These are phyloP conservation scores for Mythimna lalbum DNA, from an alignment of 2,888 invertebrate species.

Conservation along the genomic window DNA sequence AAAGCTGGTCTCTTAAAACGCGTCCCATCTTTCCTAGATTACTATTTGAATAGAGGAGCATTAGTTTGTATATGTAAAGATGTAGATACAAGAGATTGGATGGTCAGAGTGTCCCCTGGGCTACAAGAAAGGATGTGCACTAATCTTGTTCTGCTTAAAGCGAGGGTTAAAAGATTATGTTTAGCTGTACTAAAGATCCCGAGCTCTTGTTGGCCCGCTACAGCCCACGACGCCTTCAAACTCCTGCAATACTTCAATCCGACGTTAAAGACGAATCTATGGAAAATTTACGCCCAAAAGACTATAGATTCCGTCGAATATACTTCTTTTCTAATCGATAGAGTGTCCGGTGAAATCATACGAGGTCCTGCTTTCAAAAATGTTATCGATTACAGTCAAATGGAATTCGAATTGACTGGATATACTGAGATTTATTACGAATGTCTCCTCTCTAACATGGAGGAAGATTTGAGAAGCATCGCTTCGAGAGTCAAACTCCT, in stretches of 20 bases:
- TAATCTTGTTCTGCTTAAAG: slow-evolving; percentile 79
- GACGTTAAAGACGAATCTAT: slow-evolving; percentile 77
- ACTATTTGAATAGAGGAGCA: slow-evolving; percentile 84
- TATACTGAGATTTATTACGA: slow-evolving; percentile 85
- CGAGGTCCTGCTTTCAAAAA: slow-evolving; percentile 84
- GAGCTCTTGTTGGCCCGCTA: slow-evolving; percentile 78
- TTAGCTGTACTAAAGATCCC: slow-evolving; percentile 83
- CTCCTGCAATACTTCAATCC: slow-evolving; percentile 86
- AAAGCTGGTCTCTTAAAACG: slow-evolving; percentile 80
- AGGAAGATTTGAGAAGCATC: slow-evolving; percentile 81
- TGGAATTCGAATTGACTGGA: slow-evolving; percentile 85
- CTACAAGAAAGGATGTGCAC: slow-evolving; percentile 83
- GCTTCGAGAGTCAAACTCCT: slow-evolving; percentile 82
- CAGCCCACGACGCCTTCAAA: slow-evolving; percentile 82
- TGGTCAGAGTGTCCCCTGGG: slow-evolving; percentile 81
- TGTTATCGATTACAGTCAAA: slow-evolving; percentile 83
- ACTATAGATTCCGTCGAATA: slow-evolving; percentile 73
- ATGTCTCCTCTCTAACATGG: slow-evolving; percentile 76
- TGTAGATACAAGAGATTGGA: slow-evolving; percentile 82
- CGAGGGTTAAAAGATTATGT: slow-evolving; percentile 82
- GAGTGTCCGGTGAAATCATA: slow-evolving; percentile 83
- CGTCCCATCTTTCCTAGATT: slow-evolving; percentile 81
- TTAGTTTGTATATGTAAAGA: slow-evolving; percentile 86
- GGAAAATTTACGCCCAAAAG: slow-evolving; percentile 84
- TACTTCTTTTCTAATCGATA: slow-evolving; percentile 82